These are phyloP conservation scores for Griposia aprilina DNA, from an alignment of 2,888 invertebrate species.

Conservation along the genomic window DNA sequence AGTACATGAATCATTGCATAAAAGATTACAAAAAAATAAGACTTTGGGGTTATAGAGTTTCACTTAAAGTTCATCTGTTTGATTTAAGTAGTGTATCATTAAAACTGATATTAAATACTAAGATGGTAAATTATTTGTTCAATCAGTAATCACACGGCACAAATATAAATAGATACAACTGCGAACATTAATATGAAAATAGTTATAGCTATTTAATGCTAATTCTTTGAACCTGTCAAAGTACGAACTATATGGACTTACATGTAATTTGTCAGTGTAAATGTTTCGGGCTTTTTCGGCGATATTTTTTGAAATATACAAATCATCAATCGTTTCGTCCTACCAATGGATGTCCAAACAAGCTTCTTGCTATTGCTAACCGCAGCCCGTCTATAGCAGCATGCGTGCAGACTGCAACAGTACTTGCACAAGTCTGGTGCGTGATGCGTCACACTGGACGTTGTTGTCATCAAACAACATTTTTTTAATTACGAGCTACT, in stretches of 20 bases:
- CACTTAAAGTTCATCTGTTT: constrained; percentile 13
- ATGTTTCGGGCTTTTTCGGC: neutral
- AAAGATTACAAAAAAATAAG: constrained; percentile 10
- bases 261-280: neutral
- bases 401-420: neutral
- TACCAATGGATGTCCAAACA: neutral
- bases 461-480: constrained; percentile 7
- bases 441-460: neutral
- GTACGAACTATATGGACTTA: constrained; percentile 13
- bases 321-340: constrained; percentile 1
- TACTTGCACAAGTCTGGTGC: neutral
- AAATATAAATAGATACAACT: constrained; percentile 38
- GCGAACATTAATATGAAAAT: constrained; percentile 55
- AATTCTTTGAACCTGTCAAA: constrained; percentile 32
- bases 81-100: constrained; percentile 27
- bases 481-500: constrained; percentile 23
- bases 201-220: constrained; percentile 30
- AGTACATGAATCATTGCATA: constrained; percentile 17
- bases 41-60: constrained; percentile 34
- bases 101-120: constrained; percentile 36
- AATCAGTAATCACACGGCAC: constrained; percentile 34
- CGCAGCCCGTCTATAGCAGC: neutral
- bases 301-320: neutral
- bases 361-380: neutral
- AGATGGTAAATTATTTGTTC: constrained; percentile 54